Evolutionary conservation across 1,140 invertebrate genomes (phyloP), one percentile per base, ranked within the genome.

Genomic region (Anoplophora glabripennis): DNA sequence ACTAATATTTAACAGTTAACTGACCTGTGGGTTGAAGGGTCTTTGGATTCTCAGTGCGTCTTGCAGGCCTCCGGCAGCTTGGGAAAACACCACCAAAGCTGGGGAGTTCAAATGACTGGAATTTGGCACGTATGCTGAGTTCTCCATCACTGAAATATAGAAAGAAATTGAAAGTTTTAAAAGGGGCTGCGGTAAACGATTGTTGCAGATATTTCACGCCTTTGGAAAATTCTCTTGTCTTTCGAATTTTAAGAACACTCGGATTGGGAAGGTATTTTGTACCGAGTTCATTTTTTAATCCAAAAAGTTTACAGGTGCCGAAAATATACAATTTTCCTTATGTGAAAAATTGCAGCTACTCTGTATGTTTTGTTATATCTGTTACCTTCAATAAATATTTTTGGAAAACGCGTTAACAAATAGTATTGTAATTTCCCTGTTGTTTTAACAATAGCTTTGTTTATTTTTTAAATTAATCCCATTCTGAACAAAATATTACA

Each of bases 61-160:
- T 72, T 87, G 84, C 73, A 88, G 81, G 62, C 84, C 84, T 70
- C 84, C 85, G 71, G 86, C 84, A 59, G 84, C 83, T 77, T 89
- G 87, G 62, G 88, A 90, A 73, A 92, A 85, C 55, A 92, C 89
- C 78, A 92, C 89, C 74, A 90, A 79, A 72, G 86, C 85, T 62
- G 89, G 88, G 68, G 88, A 89, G 75, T 86, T 85, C 72, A 89
- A 79, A 74, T 89, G 86, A 28, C 61, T 77, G 57, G 78, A 75
- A 74, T 72, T 79, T 57, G 78, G 79, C 7, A 75, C 74, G 62
- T 75, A 75, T n/a, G 74, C 72, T 33, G 74, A 75, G 64, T 75
- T 75, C 54, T 75, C 74, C 74, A 75, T 75, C 21, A 47, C 68
- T 69, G 45, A 35, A 66, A 69, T 53, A 68, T 49, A 36, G 11